These are phyloP conservation scores for Thera obeliscata DNA, from an alignment of 2,888 invertebrate genomes.

Conservation along the genomic window DNA sequence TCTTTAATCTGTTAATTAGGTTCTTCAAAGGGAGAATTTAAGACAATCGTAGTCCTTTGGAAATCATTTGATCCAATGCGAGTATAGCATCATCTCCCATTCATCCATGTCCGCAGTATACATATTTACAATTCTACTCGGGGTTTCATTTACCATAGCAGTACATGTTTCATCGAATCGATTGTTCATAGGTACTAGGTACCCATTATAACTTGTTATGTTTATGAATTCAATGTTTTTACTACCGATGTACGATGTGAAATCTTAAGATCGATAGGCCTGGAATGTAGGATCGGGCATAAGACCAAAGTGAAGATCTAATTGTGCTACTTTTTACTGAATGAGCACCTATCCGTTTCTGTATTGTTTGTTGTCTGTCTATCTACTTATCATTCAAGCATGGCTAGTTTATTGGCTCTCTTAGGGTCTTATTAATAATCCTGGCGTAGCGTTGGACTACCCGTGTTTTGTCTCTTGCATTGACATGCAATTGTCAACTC, in stretches of 20 bases:
- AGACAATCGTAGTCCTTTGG: conserved; percentile 38
- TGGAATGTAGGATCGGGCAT: conserved; percentile 12
- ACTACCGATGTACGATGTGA: conserved; percentile 8
- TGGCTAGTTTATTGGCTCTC: conserved; percentile 7
- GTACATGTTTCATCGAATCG: conserved; percentile 58
- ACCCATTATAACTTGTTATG: conserved; percentile 23
- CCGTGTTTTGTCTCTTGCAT: no score
- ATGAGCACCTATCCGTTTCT: conserved; percentile 7
- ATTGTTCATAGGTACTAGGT: conserved; percentile 48
- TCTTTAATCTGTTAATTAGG: conserved; percentile 10
- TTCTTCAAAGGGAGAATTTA: conserved; percentile 12
- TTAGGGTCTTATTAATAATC: neutral
- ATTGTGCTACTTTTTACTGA: conserved; percentile 25
- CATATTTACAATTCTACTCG: conserved; percentile 57
- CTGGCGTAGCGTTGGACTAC: no score
- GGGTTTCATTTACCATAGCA: conserved; percentile 60
- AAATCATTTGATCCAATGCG: conserved; percentile 34
- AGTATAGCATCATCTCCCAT: conserved; percentile 33
- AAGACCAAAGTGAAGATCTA: conserved; percentile 14
- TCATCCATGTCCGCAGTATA: conserved; percentile 43
- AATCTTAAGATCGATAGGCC: conserved; percentile 18
- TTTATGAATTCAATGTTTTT: conserved; percentile 25
- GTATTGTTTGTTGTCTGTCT: conserved; percentile 3
- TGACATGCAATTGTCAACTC: no score
- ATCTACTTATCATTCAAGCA: neutral